Evolutionary conservation across 1,140 invertebrate genomes (phyloP), one percentile per base, ranked within the genome.

Genomic region (Drosophila triauraria): DNA sequence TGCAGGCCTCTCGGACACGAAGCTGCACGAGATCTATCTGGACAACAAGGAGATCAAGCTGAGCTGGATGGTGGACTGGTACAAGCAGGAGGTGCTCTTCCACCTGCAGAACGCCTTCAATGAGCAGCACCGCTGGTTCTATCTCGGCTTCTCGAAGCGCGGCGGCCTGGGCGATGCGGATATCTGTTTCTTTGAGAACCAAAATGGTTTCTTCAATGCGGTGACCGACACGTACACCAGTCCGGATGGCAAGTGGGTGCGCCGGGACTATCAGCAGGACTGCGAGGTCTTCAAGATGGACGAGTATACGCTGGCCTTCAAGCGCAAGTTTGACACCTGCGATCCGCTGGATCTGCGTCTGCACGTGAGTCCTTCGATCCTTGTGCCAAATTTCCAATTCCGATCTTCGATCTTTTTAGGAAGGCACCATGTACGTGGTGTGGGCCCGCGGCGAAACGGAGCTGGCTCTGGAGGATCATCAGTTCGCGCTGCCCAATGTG

Each of bases 121-220:
- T 46, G 90, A 91, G 69, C 81, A 93, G 50, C 88, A 92, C 67
- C 93, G 93, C 23, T 98, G 97, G 97, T 95, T 98, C 75, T 96
- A 97, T 3, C 85, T 99, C 54, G 98, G 98, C 38, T 99, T 99
- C 93, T 99, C 98, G 0, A 95, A 98, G 90, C 96, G 97, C 76
- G 98, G 98, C 5, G 94, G 96, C 43, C 62, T 95, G 0, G 94
- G 94, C 32, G 95, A 95, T 44, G 96, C 97, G 2, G 98, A 99
- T 94, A 95, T 97, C 68, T 98, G 97, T 81, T 92, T 99, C 12
- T 94, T 98, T 97, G 94, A 93, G 74, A 91, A 91, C 46, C 90
- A 93, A 63, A 92, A 93, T 50, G 87, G 91, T 1, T 91, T 92
- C 59, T 91, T 93, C 43, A 92, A 93, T 74, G 83, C 90, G 40